These are phyloP conservation scores for Lasioglossum vierecki DNA, from an alignment of 2,888 invertebrate genomes.

Conservation along the genomic window DNA sequence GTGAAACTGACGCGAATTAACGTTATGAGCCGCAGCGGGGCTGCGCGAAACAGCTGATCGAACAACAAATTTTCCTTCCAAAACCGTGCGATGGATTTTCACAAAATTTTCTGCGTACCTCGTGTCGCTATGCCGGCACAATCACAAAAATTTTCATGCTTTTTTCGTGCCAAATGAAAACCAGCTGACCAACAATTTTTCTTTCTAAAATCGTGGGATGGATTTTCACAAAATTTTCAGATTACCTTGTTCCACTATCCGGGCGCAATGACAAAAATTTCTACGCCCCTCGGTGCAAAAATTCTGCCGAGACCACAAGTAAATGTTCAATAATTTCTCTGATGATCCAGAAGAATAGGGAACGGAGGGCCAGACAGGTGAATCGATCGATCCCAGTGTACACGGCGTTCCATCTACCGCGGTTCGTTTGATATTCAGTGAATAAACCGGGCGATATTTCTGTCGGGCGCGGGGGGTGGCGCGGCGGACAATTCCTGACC, in stretches of 20 bases:
- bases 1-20: neutral
- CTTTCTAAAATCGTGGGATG: too few species aligned
- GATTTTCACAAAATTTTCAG: too few species aligned
- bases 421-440: conserved; percentile 16
- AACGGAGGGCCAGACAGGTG: neutral
- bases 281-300: neutral
- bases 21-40: too few species aligned
- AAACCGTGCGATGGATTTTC: too few species aligned
- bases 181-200: too few species aligned
- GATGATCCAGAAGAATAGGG: neutral
- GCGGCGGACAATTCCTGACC: conserved; percentile 54
- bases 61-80: too few species aligned
- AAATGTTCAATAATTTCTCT: neutral
- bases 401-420: neutral
- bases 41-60: too few species aligned
- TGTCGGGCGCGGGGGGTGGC: neutral
- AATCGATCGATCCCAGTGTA: neutral
- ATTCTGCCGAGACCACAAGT: neutral
- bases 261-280: too few species aligned
- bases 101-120: too few species aligned
- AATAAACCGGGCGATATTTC: conserved; percentile 40
- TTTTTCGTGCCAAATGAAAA: accelerated
- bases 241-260: accelerated
- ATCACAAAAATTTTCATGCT: too few species aligned
- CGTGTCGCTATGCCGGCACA: accelerated